A percentile compares a stretch with the other conserved stretches of the same genome.
These are phyloP conservation scores for Gryon sp. DNA, from an alignment of 1,140 invertebrate species.

Conservation along the genomic window DNA sequence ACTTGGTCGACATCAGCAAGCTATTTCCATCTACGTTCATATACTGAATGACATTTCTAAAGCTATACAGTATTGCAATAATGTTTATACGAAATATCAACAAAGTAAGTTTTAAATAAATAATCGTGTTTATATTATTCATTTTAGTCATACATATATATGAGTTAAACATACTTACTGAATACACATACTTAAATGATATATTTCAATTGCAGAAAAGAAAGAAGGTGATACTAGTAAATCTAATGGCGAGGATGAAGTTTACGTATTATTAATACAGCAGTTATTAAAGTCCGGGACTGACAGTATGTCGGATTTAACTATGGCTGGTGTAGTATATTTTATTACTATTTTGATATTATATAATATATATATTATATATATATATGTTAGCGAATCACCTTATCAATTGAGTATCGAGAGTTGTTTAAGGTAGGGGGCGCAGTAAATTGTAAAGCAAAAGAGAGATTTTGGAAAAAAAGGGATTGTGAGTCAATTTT, in stretches of 20 bases:
- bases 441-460: no score
- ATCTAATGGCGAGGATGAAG: slow-evolving; percentile 80
- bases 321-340: slow-evolving; percentile 71
- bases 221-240: slow-evolving; percentile 69
- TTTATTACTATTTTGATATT: neutral
- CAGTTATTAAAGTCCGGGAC: slow-evolving; percentile 83
- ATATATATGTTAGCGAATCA: no score
- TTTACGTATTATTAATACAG: slow-evolving; percentile 84
- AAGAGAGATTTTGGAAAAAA: no score
- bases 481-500: no score
- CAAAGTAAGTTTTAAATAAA: slow-evolving; percentile 69
- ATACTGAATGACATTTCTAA: slow-evolving; percentile 88
- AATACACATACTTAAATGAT: no score
- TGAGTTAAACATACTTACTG: no score
- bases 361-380: neutral
- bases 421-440: no score
- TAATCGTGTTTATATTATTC: no score
- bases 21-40: slow-evolving; percentile 93
- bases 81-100: slow-evolving; percentile 80
- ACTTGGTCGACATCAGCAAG: slow-evolving; percentile 93
- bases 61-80: slow-evolving; percentile 92
- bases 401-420: no score
- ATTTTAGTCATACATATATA: no score
- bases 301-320: slow-evolving; percentile 70
- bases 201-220: slow-evolving; percentile 58